Evolutionary conservation across 2,113 vertebrate genomes (phyloP).

Genomic region (Nycticebus coucang): DNA sequence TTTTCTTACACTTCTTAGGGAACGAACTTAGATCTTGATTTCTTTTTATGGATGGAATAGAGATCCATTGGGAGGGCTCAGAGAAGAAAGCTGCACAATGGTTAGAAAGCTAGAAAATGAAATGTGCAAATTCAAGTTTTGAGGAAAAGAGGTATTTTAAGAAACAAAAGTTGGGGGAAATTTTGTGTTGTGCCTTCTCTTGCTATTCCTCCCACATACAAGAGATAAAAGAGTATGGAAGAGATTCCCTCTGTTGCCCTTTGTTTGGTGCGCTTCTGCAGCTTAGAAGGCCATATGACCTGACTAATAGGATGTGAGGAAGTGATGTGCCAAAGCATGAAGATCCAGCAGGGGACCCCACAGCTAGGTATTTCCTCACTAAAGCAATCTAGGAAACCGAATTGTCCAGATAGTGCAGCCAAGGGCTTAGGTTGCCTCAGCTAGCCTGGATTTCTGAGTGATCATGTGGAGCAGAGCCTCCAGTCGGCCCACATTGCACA

Average conservation of each 20-base stretch:
- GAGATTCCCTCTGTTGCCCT: not conserved
- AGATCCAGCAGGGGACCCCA: too few relatives aligned
- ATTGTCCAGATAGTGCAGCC: too few relatives aligned
- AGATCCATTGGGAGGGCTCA: not conserved
- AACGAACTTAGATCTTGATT: not conserved
- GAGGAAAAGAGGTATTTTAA: slow-evolving; percentile 17
- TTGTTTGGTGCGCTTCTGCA: not conserved
- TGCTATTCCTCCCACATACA: not conserved
- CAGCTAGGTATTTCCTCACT: not conserved
- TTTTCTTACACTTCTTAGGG: not conserved
- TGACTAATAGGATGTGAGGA: not conserved
- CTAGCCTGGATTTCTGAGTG: not conserved
- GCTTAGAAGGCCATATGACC: not conserved
- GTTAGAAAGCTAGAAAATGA: not conserved
- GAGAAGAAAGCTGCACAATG: not conserved
- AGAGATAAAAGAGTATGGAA: not conserved
- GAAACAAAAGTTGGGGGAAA: not conserved
- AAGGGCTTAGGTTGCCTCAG: not conserved
- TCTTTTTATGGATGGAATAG: not conserved
- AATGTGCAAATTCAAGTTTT: slow-evolving; percentile 3
- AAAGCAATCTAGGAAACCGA: not conserved
- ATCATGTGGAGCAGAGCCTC: not conserved
- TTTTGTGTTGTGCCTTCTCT: not conserved
- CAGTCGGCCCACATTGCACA: not conserved
- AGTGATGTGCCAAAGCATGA: not conserved